Conservation (phyloP, 2,113 vertebrate genomes). For the Dasyprocta punctata region DNA sequence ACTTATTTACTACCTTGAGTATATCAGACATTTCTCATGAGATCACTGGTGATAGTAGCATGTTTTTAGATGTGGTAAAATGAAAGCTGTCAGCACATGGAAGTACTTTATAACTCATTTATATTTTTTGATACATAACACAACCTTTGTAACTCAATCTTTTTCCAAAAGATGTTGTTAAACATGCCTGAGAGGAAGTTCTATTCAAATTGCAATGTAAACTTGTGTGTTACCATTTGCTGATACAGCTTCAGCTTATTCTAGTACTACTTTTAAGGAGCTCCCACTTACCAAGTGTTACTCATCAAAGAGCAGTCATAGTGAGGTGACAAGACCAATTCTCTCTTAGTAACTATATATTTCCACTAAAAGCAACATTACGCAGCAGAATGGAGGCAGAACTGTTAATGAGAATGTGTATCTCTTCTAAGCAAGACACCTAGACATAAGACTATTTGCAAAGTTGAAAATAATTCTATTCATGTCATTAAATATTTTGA, state of each 20-base stretch:
- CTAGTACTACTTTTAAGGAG: neutral
- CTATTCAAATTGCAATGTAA: neutral
- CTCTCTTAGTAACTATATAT: neutral
- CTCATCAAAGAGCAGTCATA: neutral
- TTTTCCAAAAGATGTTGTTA: slow-evolving; percentile 4
- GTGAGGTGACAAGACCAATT: neutral
- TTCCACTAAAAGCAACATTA: neutral
- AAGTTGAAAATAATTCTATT: neutral
- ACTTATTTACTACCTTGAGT: neutral
- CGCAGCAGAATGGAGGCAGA: neutral
- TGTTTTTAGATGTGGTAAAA: neutral
- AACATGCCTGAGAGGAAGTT: neutral
- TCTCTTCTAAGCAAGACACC: neutral
- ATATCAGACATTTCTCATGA: neutral
- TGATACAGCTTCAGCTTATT: neutral
- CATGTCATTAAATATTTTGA: neutral
- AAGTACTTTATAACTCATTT: neutral
- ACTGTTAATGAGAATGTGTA: neutral
- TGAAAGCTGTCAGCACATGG: neutral
- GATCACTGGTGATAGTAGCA: neutral
- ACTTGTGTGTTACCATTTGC: neutral
- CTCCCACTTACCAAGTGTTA: neutral
- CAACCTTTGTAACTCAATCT: neutral
- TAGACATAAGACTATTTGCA: neutral
- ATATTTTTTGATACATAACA: neutral